A percentile compares a stretch with the other conserved stretches of the same genome.
Evolutionary conservation across 2,888 invertebrate genomes (phyloP).

Genomic region (Archips crataeganus): DNA sequence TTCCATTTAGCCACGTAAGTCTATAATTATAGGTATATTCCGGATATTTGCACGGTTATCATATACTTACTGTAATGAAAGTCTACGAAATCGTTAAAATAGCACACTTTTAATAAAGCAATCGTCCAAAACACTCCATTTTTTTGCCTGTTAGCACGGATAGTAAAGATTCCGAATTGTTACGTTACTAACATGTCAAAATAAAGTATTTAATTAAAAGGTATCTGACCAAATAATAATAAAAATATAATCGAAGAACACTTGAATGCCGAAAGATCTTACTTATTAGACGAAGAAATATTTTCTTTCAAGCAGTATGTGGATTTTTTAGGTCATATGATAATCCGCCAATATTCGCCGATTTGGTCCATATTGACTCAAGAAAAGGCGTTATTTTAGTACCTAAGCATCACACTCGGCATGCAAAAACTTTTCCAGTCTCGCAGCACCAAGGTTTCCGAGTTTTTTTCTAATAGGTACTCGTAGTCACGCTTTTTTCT

Average conservation of each 20-base stretch:
- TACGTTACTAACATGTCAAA: no score
- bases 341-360: slow-evolving; percentile 10
- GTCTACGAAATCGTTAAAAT: no score
- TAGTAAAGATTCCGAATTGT: no score
- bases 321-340: background rate
- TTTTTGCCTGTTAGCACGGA: no score
- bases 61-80: background rate
- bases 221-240: no score
- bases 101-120: no score
- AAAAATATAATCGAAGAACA: background rate
- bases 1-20: background rate
- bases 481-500: background rate
- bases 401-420: no score
- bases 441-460: slow-evolving; percentile 9
- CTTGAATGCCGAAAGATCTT: background rate
- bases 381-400: background rate
- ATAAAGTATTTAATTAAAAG: no score
- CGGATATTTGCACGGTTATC: background rate
- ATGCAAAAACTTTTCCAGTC: background rate
- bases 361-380: slow-evolving; percentile 6
- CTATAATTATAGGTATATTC: background rate
- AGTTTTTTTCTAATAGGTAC: background rate
- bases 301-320: background rate
- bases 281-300: background rate
- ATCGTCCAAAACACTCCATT: no score